Conservation (phyloP, 2,797 vertebrate species). For the Gobio occitaniae region DNA sequence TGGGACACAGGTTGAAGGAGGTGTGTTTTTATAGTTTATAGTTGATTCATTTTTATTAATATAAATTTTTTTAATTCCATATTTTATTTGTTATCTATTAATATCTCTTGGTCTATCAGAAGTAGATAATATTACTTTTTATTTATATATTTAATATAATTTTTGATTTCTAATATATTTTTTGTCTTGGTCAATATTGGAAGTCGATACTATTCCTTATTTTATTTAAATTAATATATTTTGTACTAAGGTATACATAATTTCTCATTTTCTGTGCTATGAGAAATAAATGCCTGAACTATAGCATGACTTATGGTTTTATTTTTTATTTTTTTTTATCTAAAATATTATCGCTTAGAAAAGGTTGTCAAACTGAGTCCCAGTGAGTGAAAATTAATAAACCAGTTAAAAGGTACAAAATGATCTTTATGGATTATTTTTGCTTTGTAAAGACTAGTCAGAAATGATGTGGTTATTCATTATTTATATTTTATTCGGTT, state of each 20-base stretch:
- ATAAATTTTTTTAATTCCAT: background rate
- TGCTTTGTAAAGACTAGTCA: background rate
- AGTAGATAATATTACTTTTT: background rate
- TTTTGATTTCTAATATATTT: too few species aligned
- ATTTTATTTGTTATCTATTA: background rate
- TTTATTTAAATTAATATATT: too few species aligned
- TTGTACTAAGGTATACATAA: background rate
- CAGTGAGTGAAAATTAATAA: background rate
- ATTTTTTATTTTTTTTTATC: background rate
- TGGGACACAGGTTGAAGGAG: slow-evolving; percentile 81
- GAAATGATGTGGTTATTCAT: background rate
- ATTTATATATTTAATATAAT: background rate
- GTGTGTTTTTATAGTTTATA: slow-evolving; percentile 70
- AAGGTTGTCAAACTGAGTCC: background rate
- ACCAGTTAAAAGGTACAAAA: background rate
- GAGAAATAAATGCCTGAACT: background rate
- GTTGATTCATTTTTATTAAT: background rate
- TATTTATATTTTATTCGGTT: background rate
- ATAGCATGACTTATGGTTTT: background rate
- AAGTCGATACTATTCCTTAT: background rate
- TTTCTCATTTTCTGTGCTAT: background rate
- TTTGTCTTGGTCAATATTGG: background rate
- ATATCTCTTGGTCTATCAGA: background rate
- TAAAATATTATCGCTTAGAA: background rate
- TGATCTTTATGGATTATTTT: background rate